Evolutionary conservation across 2,797 vertebrate species (phyloP).

Genomic region (Melanotaenia nigrans): DNA sequence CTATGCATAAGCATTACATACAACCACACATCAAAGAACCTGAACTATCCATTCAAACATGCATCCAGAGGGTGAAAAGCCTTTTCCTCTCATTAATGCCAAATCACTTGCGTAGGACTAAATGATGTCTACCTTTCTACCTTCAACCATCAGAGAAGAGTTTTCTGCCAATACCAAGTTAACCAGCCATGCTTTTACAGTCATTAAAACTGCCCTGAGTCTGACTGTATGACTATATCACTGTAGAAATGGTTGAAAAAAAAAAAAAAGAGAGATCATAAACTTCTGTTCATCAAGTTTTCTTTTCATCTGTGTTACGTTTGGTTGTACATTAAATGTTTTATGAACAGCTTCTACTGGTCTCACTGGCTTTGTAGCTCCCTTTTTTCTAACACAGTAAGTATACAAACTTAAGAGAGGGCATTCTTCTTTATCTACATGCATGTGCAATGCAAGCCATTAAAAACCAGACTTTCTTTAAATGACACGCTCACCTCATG

Average conservation of each 20-base stretch:
- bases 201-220: conserved; percentile 8
- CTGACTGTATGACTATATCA: not conserved
- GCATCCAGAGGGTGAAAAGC: conserved; percentile 1
- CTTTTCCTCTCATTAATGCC: conserved; percentile 17
- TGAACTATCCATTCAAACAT: not conserved
- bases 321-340: conserved; percentile 3
- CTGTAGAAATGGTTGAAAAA: not conserved
- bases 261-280: not conserved
- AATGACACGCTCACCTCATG: conserved; percentile 40
- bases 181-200: not conserved
- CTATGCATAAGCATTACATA: too few species aligned
- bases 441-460: conserved; percentile 24
- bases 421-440: not conserved
- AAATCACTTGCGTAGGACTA: not conserved
- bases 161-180: not conserved
- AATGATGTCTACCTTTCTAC: not conserved
- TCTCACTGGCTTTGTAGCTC: not conserved
- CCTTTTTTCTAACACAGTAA: not conserved
- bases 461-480: conserved; percentile 26
- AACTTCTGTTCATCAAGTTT: not conserved
- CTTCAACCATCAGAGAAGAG: conserved; percentile 7
- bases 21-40: not conserved
- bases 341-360: not conserved
- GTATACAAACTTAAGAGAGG: not conserved
- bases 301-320: not conserved